Evolutionary conservation across 2,888 invertebrate genomes (phyloP), one percentile per base, ranked within the genome.

Genomic region (Cephalotes varians): DNA sequence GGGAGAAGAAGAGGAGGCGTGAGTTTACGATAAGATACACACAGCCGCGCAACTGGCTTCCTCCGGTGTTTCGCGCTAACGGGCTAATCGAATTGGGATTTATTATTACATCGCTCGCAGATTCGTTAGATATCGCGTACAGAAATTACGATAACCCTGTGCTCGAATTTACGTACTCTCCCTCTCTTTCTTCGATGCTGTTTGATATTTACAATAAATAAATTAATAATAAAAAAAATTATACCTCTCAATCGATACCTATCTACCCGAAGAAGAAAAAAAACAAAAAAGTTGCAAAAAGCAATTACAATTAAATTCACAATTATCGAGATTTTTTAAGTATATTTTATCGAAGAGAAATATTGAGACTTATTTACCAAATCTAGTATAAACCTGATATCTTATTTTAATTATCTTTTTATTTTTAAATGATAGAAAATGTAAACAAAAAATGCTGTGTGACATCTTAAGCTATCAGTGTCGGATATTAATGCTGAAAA

Each of bases 21-120:
- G 86, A 88, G 87, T 86, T 86, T 84, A 87, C 84, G 89, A 89
- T 90, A 89, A 89, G 88, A 88, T 88, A 82, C 86, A 82, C 86
- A 72, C 83, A 31, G 56, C 69, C 56, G 77, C 60, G 81, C 82
- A 84, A 72, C 72, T 51, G 71, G 60, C 82, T 85, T 85, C 82
- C 81, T 74, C 47, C 44, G 73, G 67, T 40, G 47, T 84, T 83
- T 81, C 79, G 67, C 69, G 74, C 83, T 82, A 87, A 73, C 82
- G 71, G 74, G 44, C 83, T 90, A 87, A 88, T 86, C 88, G 87
- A 89, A 86, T 90, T 87, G 84, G 82, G 83, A 90, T 83, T 89
- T 88, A 87, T 89, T 81, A 77, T 82, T 79, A 31, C 54, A 67
- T 80, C 58, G 72, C 79, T 62, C 31, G 62, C 56, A 60, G 74